phyloP scores from a whole-genome alignment of 1,140 invertebrate species.

The Thaumetopoea pityocampa region DNA sequence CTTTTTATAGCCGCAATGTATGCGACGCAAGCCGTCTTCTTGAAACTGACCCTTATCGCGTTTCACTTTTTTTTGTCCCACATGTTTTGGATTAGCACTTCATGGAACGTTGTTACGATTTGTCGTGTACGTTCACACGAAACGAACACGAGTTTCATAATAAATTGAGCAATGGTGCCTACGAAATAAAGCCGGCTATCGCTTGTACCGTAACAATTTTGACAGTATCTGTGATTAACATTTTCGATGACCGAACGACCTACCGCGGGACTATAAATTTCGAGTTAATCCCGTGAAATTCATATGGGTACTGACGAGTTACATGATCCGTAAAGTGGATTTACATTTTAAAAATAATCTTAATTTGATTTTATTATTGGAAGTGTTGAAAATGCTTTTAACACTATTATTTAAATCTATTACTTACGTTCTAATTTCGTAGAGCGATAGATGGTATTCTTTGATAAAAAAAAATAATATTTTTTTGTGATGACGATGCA shows the following conservation, averaged over 20 bases:
- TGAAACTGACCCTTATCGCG: conserved; percentile 66
- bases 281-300: conserved; percentile 56
- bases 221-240: conserved; percentile 10
- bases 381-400: conserved; percentile 19
- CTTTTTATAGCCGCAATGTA: conserved; percentile 60
- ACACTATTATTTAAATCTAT: conserved; percentile 16
- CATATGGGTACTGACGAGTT: conserved; percentile 43
- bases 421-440: conserved; percentile 14
- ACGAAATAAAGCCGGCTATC: conserved; percentile 14
- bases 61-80: conserved; percentile 62
- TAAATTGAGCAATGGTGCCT: conserved; percentile 9
- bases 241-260: conserved; percentile 35
- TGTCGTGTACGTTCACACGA: conserved; percentile 17
- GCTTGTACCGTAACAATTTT: conserved; percentile 6
- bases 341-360: conserved; percentile 28
- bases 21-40: conserved; percentile 45
- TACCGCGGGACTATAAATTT: conserved; percentile 64
- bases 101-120: conserved; percentile 53
- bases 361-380: conserved; percentile 23
- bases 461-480: conserved; percentile 5
- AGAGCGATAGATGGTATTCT: conserved; percentile 5
- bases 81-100: conserved; percentile 70
- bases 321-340: conserved; percentile 34
- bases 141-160: conserved; percentile 12
- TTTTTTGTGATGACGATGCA: not conserved